phyloP scores from a whole-genome alignment of 2,113 vertebrate species.

The Epinephelus fuscoguttatus region DNA sequence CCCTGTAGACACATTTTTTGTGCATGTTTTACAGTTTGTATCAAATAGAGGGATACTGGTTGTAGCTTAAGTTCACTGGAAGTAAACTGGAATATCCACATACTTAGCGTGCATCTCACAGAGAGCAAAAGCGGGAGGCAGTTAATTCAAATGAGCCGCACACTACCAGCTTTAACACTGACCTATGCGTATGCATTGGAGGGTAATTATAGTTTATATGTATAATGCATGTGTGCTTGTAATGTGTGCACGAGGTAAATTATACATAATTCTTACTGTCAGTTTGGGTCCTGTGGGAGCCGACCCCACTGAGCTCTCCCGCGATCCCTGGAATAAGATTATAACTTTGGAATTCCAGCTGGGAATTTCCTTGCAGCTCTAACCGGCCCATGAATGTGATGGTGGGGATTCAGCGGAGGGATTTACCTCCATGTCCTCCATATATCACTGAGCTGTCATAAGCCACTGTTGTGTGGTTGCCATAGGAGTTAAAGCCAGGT shows the following conservation, averaged over 20 bases:
- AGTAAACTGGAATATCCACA: neutral
- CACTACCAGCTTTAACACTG: neutral
- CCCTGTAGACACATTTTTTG: constrained; percentile 11
- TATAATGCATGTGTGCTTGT: neutral
- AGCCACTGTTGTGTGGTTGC: neutral
- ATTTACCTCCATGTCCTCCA: constrained; percentile 32
- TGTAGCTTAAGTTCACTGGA: neutral
- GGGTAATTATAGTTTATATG: constrained; percentile 5
- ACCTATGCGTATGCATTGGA: neutral
- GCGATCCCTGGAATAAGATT: constrained; percentile 51
- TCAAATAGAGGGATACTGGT: neutral
- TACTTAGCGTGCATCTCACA: neutral
- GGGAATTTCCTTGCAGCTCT: constrained; percentile 56
- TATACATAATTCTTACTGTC: constrained; percentile 46
- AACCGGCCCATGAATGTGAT: constrained; percentile 33
- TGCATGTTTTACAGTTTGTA: neutral
- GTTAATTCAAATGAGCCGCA: neutral
- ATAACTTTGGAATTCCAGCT: constrained; percentile 59
- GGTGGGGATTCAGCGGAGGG: neutral
- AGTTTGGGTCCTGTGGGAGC: constrained; percentile 51
- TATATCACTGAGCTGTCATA: constrained; percentile 37
- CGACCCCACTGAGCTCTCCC: constrained; percentile 61
- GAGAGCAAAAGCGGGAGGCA: neutral
- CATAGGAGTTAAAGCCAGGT: constrained; percentile 24
- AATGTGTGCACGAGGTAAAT: constrained; percentile 33